Conservation (phyloP, 2,797 vertebrate genomes). For the Falco naumanni region DNA sequence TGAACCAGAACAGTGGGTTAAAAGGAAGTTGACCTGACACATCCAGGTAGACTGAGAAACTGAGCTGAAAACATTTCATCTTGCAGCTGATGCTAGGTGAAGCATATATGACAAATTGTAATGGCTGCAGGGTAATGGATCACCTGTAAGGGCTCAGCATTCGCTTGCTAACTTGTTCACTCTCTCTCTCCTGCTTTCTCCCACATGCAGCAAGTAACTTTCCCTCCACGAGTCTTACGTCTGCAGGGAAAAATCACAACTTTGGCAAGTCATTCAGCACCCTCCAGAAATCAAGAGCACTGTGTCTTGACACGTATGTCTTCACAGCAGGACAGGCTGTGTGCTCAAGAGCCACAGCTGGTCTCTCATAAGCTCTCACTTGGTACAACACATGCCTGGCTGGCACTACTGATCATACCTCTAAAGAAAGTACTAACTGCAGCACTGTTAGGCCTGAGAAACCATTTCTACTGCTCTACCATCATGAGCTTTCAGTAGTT, state of each 20-base stretch:
- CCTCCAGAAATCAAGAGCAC: neutral
- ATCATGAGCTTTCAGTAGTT: neutral
- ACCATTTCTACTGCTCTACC: neutral
- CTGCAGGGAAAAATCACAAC: neutral
- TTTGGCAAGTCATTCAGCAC: neutral
- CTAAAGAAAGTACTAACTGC: neutral
- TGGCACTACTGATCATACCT: neutral
- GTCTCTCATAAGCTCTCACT: neutral
- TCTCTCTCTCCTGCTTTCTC: neutral
- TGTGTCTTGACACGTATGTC: rapidly evolving
- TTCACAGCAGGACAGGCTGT: neutral
- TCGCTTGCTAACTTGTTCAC: neutral
- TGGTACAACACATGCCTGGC: neutral
- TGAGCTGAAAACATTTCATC: slow-evolving; percentile 85
- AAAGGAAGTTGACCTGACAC: slow-evolving; percentile 86
- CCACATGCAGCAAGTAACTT: rapidly evolving
- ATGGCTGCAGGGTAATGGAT: slow-evolving; percentile 82
- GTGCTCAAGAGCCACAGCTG: rapidly evolving
- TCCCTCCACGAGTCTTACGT: neutral
- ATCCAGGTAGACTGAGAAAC: slow-evolving; percentile 86
- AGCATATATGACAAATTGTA: slow-evolving; percentile 86
- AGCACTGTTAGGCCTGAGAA: neutral
- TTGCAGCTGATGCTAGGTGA: slow-evolving; percentile 84
- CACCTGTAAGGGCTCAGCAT: slow-evolving; percentile 48
- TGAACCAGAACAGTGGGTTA: slow-evolving; percentile 89